These are phyloP conservation scores for Meleagris gallopavo DNA, from an alignment of 2,113 vertebrate species.

Conservation along the genomic window DNA sequence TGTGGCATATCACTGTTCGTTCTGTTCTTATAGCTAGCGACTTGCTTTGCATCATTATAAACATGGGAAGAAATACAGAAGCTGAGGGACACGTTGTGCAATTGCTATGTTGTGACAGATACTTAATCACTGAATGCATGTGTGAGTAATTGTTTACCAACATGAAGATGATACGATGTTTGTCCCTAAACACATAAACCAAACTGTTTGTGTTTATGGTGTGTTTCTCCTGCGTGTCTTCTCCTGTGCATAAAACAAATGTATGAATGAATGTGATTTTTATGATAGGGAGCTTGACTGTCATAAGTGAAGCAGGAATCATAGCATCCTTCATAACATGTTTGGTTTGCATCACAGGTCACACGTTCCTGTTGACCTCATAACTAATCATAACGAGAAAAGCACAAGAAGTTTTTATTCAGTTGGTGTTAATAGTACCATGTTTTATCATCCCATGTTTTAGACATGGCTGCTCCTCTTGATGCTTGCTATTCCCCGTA, in stretches of 20 bases:
- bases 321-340: fast-evolving
- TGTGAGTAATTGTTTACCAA: slow-evolving; percentile 19
- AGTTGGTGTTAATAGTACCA: fast-evolving
- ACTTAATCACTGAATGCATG: background rate
- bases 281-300: background rate
- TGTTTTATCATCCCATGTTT: background rate
- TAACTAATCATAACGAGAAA: no score
- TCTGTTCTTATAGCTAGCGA: background rate
- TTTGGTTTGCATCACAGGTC: background rate
- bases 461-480: background rate
- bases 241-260: background rate
- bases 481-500: background rate
- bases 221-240: background rate
- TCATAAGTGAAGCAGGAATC: background rate
- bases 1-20: background rate
- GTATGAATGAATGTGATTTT: background rate
- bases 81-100: background rate
- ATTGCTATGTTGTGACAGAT: background rate
- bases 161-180: background rate
- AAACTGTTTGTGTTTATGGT: background rate
- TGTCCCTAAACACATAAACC: background rate
- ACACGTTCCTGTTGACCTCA: background rate
- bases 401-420: background rate
- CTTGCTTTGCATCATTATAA: background rate
- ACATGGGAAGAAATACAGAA: background rate